These are phyloP conservation scores for Callionymus lyra DNA, from an alignment of 2,113 vertebrate genomes.

Conservation along the genomic window DNA sequence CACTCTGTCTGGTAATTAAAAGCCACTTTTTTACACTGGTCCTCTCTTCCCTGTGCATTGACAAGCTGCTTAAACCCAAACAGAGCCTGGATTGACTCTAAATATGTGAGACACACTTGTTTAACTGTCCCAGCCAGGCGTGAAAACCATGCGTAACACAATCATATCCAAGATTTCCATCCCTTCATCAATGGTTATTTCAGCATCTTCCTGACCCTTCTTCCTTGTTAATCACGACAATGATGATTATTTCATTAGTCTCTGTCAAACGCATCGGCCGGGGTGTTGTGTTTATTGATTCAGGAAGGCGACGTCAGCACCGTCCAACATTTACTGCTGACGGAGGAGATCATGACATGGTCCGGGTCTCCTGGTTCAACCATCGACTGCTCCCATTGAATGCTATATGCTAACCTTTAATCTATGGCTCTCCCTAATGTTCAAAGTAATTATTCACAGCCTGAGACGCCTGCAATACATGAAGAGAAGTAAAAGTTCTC, in stretches of 20 bases:
- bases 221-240: slow-evolving; percentile 12
- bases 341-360: slow-evolving; percentile 40
- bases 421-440: slow-evolving; percentile 26
- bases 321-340: slow-evolving; percentile 33
- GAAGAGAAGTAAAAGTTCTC: slow-evolving; percentile 33
- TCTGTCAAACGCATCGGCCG: slow-evolving; percentile 29
- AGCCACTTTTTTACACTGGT: slow-evolving; percentile 72
- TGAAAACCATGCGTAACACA: too few species aligned
- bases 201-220: neutral
- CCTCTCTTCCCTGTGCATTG: slow-evolving; percentile 69
- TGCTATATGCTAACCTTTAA: slow-evolving; percentile 27
- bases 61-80: slow-evolving; percentile 69
- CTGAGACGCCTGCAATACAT: slow-evolving; percentile 5
- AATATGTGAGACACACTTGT: slow-evolving; percentile 77
- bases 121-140: slow-evolving; percentile 64
- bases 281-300: slow-evolving; percentile 44
- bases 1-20: slow-evolving; percentile 93
- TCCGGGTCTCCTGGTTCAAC: slow-evolving; percentile 37
- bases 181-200: slow-evolving; percentile 3
- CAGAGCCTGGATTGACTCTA: slow-evolving; percentile 76
- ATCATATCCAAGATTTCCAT: slow-evolving; percentile 1
- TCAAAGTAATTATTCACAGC: slow-evolving; percentile 18
- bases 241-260: slow-evolving; percentile 44
- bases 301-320: slow-evolving; percentile 33
- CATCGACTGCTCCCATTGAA: slow-evolving; percentile 32